Base-by-base conservation (phyloP, 2,113 vertebrate genomes). In the Alouatta palliata region DNA sequence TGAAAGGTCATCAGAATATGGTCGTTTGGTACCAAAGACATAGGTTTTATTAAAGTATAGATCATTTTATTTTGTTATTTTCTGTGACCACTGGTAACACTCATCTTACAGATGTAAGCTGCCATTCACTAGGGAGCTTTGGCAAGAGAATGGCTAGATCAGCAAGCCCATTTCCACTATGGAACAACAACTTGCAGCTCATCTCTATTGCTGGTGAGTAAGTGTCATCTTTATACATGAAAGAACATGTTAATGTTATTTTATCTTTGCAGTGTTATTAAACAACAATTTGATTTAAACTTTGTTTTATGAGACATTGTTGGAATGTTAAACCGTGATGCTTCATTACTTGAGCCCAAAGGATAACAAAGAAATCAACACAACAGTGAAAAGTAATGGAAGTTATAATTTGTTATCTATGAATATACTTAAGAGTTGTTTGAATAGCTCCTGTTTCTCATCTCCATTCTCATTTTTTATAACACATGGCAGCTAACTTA, bases 101-200 rank as follows among this genome's bases (percentile, higher is more conserved):
- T 95, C 52, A 90, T 70, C 76, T 95, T 96, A 66, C 92, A 97
- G 92, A 81, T 95, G 17, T 66, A 81, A 92, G 56, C 76, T 93
- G 1, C 66, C 75, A 8, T 92, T 96, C 80, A 92, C 35, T 49
- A 94, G 76, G 52, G 79, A 96, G n/a, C 52, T 96, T 85, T 95
- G 90, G 64, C 30, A 90, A 85, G 83, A 80, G 49, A 90, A 75
- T 23, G 90, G n/a, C 49, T 68, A 64, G 61, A 73, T 77, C 56
- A 88, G 71, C 87, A 90, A 87, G 25, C 81, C 37, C 20, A 30
- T 92, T n/a, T 83, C n/a, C 52, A 47, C 54, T 61, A 37, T 71
- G 20, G 37, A 90, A 94, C 95, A 96, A 56, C 80, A 95, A 52
- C 70, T 76, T 94, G 83, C 91, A 89, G 32, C 35, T 87, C 35